phyloP scores from a whole-genome alignment of 92 coral and sea anemone species.

The Phenganax subtilis region DNA sequence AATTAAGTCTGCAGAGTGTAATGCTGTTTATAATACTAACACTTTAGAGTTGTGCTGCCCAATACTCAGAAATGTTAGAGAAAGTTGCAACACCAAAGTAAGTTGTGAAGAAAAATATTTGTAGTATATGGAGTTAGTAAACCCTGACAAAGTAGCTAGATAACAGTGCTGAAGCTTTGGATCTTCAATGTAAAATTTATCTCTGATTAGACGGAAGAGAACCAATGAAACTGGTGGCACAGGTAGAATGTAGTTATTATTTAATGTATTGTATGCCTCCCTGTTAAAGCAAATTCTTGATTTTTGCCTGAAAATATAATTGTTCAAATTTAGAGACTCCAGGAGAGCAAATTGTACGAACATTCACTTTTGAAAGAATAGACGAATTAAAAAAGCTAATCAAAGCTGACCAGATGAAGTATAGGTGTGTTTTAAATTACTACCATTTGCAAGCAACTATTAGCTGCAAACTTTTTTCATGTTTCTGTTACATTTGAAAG shows the following conservation, averaged over 20 bases:
- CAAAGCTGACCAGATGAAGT: slow-evolving; percentile 62
- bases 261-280: not conserved
- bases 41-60: slow-evolving; percentile 84
- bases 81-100: slow-evolving; percentile 92
- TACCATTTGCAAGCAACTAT: too few relatives aligned
- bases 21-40: not conserved
- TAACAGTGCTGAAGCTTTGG: not conserved
- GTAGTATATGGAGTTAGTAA: not conserved
- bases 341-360: slow-evolving; percentile 87
- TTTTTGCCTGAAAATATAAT: not conserved
- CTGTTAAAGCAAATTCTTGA: not conserved
- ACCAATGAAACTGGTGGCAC: slow-evolving; percentile 75
- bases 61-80: slow-evolving; percentile 92
- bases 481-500: too few relatives aligned
- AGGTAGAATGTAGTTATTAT: slow-evolving; percentile 33
- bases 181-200: not conserved
- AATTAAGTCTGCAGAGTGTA: not conserved
- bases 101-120: slow-evolving; percentile 23
- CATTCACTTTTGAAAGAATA: slow-evolving; percentile 81
- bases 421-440: slow-evolving; percentile 53
- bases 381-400: slow-evolving; percentile 84
- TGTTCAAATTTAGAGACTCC: slow-evolving; percentile 66
- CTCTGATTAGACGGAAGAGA: slow-evolving; percentile 68
- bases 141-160: not conserved
- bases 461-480: too few relatives aligned